Evolutionary conservation across 2,113 vertebrate species (phyloP).

Genomic region (Hiodon alosoides): DNA sequence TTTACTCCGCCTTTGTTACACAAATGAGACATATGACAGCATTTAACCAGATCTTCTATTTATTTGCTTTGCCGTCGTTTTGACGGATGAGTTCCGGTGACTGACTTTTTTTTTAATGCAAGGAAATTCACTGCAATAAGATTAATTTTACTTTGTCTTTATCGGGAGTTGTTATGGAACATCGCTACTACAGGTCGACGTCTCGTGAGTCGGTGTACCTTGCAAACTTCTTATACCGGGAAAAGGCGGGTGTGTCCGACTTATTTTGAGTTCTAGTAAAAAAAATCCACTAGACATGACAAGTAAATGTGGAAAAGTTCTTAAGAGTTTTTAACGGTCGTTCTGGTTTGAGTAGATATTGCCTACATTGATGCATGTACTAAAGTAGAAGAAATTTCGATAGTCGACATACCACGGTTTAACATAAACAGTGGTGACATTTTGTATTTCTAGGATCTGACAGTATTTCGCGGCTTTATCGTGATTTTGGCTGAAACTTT

Average conservation of each 20-base stretch:
- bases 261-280: slow-evolving; percentile 14
- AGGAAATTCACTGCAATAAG: slow-evolving; percentile 61
- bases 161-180: slow-evolving; percentile 15
- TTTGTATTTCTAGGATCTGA: not conserved
- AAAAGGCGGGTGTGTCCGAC: slow-evolving; percentile 15
- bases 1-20: too few species aligned
- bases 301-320: slow-evolving; percentile 8
- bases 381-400: not conserved
- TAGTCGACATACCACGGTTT: not conserved
- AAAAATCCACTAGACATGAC: not conserved
- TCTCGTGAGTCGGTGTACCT: not conserved
- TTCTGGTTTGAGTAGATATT: not conserved
- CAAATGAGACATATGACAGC: too few species aligned
- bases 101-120: slow-evolving; percentile 45
- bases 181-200: not conserved
- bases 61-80: not conserved
- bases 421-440: slow-evolving; percentile 1
- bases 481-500: too few species aligned
- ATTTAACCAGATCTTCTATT: not conserved
- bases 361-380: not conserved
- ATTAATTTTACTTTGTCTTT: slow-evolving; percentile 46
- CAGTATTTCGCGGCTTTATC: not conserved
- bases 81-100: slow-evolving; percentile 54
- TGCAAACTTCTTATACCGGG: slow-evolving; percentile 1
- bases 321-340: not conserved